Conservation (phyloP, 1,140 invertebrate species). For the Magallana angulata region DNA sequence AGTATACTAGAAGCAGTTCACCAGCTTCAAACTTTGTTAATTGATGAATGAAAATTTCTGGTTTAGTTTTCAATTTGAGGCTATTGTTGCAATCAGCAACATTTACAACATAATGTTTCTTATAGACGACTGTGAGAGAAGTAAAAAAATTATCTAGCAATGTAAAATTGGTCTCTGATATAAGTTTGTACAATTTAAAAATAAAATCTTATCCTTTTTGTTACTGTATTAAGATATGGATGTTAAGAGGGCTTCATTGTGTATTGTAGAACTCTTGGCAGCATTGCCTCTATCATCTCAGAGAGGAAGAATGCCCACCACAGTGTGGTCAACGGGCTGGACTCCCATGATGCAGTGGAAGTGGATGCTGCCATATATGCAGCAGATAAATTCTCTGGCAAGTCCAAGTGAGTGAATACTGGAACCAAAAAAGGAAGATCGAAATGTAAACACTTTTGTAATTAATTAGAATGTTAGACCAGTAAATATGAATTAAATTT, state of each 20-base stretch:
- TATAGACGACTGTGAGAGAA: too few species aligned
- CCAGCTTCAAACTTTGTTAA: too few species aligned
- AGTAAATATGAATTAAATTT: not conserved
- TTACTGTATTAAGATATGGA: too few species aligned
- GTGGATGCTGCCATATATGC: constrained; percentile 97
- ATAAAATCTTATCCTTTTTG: too few species aligned
- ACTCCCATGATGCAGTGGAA: constrained; percentile 96
- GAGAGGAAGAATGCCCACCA: constrained; percentile 97
- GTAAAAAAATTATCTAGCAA: too few species aligned
- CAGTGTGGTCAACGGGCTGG: constrained; percentile 92
- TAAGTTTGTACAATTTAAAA: too few species aligned
- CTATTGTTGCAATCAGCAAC: too few species aligned
- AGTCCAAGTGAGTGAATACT: constrained; percentile 86
- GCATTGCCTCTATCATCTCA: constrained; percentile 94
- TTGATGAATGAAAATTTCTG: too few species aligned
- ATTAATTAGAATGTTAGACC: not conserved
- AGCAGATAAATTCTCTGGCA: constrained; percentile 93
- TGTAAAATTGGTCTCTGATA: too few species aligned
- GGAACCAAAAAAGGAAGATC: not conserved
- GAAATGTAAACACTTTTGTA: not conserved
- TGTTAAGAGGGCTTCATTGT: not conserved
- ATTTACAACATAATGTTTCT: too few species aligned
- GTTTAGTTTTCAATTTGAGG: too few species aligned
- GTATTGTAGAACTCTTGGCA: constrained; percentile 87
- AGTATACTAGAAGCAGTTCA: too few species aligned